Evolutionary conservation across 2,113 vertebrate genomes (phyloP).

Genomic region (Riparia riparia): DNA sequence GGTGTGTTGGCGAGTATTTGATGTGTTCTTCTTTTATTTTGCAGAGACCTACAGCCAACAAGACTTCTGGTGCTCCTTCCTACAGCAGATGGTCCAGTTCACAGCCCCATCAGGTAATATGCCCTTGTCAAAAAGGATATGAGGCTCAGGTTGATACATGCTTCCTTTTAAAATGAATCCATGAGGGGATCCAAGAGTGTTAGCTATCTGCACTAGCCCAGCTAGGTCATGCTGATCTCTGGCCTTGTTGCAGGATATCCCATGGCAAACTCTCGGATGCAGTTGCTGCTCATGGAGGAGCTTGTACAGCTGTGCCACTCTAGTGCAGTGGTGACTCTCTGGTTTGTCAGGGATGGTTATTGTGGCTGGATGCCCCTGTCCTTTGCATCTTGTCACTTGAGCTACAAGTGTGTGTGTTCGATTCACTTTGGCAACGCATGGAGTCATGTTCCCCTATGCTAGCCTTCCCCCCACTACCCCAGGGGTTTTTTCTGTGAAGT

Average conservation of each 20-base stretch:
- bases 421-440: not conserved
- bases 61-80: slow-evolving; percentile 79
- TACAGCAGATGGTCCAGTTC: slow-evolving; percentile 88
- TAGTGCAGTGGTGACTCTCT: not conserved
- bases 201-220: not conserved
- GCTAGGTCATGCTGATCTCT: not conserved
- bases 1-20: not conserved
- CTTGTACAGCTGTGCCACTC: not conserved
- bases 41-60: slow-evolving; percentile 77
- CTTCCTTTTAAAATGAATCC: not conserved
- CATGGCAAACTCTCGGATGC: not conserved
- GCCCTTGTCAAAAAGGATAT: slow-evolving; percentile 29
- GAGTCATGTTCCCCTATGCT: not conserved
- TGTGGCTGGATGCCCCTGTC: not conserved
- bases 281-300: not conserved
- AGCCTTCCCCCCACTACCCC: fast-evolving
- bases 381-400: not conserved
- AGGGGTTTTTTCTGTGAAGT: not conserved
- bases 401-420: not conserved
- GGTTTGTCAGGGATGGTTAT: not conserved
- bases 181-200: not conserved
- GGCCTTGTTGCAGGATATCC: not conserved
- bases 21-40: slow-evolving; percentile 66
- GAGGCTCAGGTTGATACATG: not conserved
- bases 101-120: slow-evolving; percentile 88